A percentile compares a stretch with the other conserved stretches of the same genome.
Evolutionary conservation across 1,140 invertebrate genomes (phyloP).

Genomic region (Drosophila equinoxialis): DNA sequence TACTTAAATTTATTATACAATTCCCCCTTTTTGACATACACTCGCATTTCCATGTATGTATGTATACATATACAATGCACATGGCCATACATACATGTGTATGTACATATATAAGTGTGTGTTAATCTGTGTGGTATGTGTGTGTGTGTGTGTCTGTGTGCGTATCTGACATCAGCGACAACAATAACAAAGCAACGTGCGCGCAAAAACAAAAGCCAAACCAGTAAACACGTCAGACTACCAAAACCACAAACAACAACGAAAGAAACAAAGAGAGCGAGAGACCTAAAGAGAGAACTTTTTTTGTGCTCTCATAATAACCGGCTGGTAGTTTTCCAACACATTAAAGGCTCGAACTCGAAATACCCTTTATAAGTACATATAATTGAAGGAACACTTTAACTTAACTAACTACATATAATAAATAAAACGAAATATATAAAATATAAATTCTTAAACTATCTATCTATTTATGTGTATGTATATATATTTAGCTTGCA

Average conservation of each 20-base stretch:
- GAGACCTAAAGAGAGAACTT: background rate
- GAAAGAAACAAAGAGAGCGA: background rate
- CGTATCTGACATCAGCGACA: slow-evolving; percentile 60
- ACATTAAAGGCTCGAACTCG: background rate
- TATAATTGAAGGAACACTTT: too few species aligned
- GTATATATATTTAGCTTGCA: too few species aligned
- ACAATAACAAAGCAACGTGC: slow-evolving; percentile 64
- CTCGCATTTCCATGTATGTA: background rate
- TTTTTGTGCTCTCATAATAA: slow-evolving; percentile 1
- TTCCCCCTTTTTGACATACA: background rate
- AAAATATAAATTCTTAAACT: too few species aligned
- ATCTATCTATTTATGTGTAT: too few species aligned
- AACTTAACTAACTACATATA: too few species aligned
- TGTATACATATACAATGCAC: slow-evolving; percentile 17
- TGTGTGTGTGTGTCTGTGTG: slow-evolving; percentile 30
- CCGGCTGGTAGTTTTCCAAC: slow-evolving; percentile 9
- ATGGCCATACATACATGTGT: background rate
- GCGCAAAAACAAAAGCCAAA: slow-evolving; percentile 47
- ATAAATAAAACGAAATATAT: too few species aligned
- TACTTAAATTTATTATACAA: slow-evolving; percentile 23
- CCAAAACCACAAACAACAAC: slow-evolving; percentile 7
- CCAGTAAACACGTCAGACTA: slow-evolving; percentile 56
- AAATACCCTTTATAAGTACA: background rate
- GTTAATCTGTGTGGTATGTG: slow-evolving; percentile 19
- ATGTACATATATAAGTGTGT: background rate